These are phyloP conservation scores for Butastur rufipennis DNA, from an alignment of 2,113 vertebrate species.

Conservation along the genomic window DNA sequence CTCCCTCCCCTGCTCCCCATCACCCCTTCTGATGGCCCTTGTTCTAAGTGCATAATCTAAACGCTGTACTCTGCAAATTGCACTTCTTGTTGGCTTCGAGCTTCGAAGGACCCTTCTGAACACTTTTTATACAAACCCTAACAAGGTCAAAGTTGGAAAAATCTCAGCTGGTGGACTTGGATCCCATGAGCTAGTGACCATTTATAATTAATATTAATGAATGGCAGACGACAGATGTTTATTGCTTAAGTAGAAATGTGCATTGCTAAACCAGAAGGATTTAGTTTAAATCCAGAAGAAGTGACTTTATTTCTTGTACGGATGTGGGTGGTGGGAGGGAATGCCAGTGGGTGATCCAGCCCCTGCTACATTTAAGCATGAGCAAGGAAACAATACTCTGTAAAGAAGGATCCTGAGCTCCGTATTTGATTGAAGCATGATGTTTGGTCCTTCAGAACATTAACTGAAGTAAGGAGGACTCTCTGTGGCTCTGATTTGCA, in stretches of 20 bases:
- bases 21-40: neutral
- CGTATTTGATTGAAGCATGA: neutral
- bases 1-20: neutral
- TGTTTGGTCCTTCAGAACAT: neutral
- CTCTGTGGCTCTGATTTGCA: neutral
- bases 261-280: conserved; percentile 65
- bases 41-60: conserved; percentile 54
- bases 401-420: neutral
- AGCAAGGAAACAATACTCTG: neutral
- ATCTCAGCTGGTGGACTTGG: conserved; percentile 78
- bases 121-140: conserved; percentile 74
- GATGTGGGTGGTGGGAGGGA: conserved; percentile 4
- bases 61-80: conserved; percentile 49
- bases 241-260: conserved; percentile 72
- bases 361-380: neutral
- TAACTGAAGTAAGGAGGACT: neutral
- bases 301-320: conserved; percentile 48
- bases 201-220: conserved; percentile 83
- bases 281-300: conserved; percentile 56
- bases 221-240: conserved; percentile 79
- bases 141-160: conserved; percentile 76
- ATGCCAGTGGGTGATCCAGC: conserved; percentile 4
- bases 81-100: conserved; percentile 56
- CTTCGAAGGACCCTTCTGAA: conserved; percentile 57
- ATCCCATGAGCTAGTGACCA: conserved; percentile 64